Evolutionary conservation across 2,797 vertebrate genomes (phyloP).

Genomic region (Rhodeus uyekii): DNA sequence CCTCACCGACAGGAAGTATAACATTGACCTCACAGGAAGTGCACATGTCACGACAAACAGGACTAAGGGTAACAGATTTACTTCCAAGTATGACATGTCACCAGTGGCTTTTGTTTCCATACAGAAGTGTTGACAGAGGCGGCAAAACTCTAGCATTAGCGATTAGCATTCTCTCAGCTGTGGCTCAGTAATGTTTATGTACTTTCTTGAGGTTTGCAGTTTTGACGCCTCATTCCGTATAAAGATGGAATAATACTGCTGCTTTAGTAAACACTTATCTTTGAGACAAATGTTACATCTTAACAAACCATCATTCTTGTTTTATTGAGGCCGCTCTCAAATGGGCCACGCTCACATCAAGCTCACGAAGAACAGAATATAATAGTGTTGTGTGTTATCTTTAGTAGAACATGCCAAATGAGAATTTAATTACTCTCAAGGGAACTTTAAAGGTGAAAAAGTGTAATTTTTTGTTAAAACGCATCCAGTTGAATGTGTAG

Average conservation of each 20-base stretch:
- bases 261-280: constrained; percentile 8
- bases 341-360: background rate
- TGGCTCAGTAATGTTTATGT: background rate
- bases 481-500: background rate
- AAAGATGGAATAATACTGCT: background rate
- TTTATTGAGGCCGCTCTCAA: background rate
- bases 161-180: background rate
- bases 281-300: constrained; percentile 21
- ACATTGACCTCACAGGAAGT: too few species aligned
- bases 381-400: background rate
- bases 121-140: background rate
- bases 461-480: background rate
- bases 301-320: constrained; percentile 2
- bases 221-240: background rate
- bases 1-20: too few species aligned
- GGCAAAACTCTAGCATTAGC: background rate
- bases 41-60: too few species aligned
- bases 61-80: too few species aligned
- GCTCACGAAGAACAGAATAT: constrained; percentile 16
- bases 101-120: background rate
- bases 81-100: too few species aligned
- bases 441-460: constrained; percentile 17
- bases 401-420: constrained; percentile 32
- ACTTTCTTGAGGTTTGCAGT: background rate
- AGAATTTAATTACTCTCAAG: constrained; percentile 29